These are phyloP conservation scores for Hiodon tergisus DNA, from an alignment of 2,113 vertebrate genomes.

Conservation along the genomic window DNA sequence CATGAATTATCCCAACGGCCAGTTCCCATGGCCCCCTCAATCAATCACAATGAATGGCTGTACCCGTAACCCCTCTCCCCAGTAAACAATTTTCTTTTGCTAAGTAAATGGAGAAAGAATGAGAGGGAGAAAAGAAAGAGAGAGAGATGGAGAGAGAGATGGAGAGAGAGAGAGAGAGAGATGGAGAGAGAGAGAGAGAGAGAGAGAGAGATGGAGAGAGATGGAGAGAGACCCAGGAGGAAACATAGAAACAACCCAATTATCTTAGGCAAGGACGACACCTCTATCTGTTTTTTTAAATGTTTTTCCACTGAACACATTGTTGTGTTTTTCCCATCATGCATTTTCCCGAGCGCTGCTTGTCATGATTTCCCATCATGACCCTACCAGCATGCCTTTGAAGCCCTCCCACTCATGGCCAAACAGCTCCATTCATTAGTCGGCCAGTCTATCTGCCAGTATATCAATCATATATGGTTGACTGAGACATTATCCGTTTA, in stretches of 20 bases:
- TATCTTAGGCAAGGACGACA: conserved; percentile 38
- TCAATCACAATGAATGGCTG: conserved; percentile 48
- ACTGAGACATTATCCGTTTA: neutral
- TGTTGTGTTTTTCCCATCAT: conserved; percentile 19
- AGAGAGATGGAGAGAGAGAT: neutral
- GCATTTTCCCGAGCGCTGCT: conserved; percentile 8
- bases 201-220: conserved; percentile 7
- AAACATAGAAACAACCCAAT: conserved; percentile 41
- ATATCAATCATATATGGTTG: neutral
- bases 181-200: conserved; percentile 12
- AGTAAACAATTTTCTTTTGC: conserved; percentile 48
- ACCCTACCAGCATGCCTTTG: conserved; percentile 14
- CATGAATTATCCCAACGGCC: conserved; percentile 40
- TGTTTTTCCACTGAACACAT: conserved; percentile 23
- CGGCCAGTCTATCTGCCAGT: neutral
- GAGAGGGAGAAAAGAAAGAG: neutral
- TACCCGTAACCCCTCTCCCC: conserved; percentile 17
- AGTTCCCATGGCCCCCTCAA: conserved; percentile 48
- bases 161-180: conserved; percentile 9
- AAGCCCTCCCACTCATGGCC: neutral
- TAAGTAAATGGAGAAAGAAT: conserved; percentile 41
- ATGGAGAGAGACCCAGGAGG: conserved; percentile 25
- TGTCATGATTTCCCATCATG: conserved; percentile 30
- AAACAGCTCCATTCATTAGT: neutral
- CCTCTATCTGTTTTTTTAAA: conserved; percentile 22